A percentile compares a stretch with the other conserved stretches of the same genome.
Conservation (phyloP, 1,140 invertebrate genomes). For the Olivierus martensii region DNA sequence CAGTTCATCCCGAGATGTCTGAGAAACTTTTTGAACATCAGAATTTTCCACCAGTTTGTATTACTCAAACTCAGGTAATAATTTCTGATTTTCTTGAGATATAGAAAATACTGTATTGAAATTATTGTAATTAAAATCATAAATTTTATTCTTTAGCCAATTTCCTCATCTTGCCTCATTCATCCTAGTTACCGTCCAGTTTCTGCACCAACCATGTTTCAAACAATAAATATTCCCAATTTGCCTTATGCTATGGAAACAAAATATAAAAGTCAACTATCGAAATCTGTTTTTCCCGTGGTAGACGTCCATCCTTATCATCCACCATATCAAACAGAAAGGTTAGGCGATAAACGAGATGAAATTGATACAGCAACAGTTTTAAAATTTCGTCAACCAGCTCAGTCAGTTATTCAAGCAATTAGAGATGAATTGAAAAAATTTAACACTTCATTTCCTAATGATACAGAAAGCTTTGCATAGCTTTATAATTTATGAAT, state of each 20-base stretch:
- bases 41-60: no score
- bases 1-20: no score
- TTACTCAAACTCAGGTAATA: no score
- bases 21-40: no score
- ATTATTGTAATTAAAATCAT: no score
- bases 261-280: neutral
- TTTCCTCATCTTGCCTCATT: no score
- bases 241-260: neutral
- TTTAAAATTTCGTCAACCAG: neutral
- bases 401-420: slow-evolving; percentile 6
- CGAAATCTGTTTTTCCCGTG: neutral
- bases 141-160: no score
- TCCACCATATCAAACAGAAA: neutral
- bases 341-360: neutral
- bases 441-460: slow-evolving; percentile 4
- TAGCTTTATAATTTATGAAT: no score
- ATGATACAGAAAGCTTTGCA: slow-evolving; percentile 6
- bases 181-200: neutral
- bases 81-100: no score
- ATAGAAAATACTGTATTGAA: no score
- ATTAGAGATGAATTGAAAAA: slow-evolving; percentile 14
- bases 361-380: neutral
- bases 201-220: neutral
- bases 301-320: neutral
- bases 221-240: neutral